Conservation (phyloP, 2,888 invertebrate species). For the Stenodera caucasica region DNA sequence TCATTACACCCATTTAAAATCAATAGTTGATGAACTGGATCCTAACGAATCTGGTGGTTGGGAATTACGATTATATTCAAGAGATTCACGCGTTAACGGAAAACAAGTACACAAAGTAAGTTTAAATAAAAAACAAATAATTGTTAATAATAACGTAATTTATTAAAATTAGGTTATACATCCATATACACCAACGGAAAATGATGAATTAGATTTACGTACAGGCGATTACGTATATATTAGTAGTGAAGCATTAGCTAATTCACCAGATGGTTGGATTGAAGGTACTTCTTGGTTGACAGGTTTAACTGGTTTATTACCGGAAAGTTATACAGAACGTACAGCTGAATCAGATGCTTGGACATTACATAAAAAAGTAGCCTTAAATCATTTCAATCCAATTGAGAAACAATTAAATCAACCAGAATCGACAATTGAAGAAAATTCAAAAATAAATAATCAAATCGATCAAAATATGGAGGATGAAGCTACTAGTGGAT, state of each 20-base stretch:
- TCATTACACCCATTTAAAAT: conserved; percentile 71
- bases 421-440: neutral
- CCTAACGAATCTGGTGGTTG: conserved; percentile 69
- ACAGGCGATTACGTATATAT: conserved; percentile 87
- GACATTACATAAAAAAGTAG: conserved; percentile 79
- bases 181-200: conserved; percentile 72
- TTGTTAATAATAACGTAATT: no score
- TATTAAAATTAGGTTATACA: conserved; percentile 65
- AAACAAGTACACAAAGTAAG: conserved; percentile 63
- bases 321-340: conserved; percentile 78
- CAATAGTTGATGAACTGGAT: conserved; percentile 72
- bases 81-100: conserved; percentile 75
- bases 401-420: conserved; percentile 24
- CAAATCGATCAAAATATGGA: neutral
- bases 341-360: conserved; percentile 90
- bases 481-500: neutral
- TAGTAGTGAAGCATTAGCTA: conserved; percentile 71
- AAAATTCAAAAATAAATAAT: neutral
- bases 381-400: conserved; percentile 52
- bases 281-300: conserved; percentile 83
- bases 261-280: conserved; percentile 84
- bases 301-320: conserved; percentile 77
- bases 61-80: conserved; percentile 86
- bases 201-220: conserved; percentile 82
- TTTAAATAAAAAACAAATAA: neutral